Evolutionary conservation across 1,140 invertebrate genomes (phyloP).

Genomic region (Chrysopa pallens): DNA sequence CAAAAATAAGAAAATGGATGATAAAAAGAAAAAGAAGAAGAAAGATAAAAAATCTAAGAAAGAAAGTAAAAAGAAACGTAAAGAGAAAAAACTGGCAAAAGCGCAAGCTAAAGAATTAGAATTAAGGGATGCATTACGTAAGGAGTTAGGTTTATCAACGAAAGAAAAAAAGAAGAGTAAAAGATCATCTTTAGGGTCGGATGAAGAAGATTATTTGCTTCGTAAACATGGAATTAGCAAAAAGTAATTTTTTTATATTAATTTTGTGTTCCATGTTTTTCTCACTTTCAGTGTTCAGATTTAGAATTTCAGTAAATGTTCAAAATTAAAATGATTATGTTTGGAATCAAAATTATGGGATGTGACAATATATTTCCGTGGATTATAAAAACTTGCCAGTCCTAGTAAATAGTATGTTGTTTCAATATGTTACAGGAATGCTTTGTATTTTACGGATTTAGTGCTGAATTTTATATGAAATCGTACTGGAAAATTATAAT

Average conservation of each 20-base stretch:
- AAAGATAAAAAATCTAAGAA: constrained; percentile 43
- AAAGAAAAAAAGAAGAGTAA: constrained; percentile 27
- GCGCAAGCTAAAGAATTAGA: constrained; percentile 34
- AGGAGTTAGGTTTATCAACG: constrained; percentile 20
- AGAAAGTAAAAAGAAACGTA: constrained; percentile 42
- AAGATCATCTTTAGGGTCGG: constrained; percentile 26
- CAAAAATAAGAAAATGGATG: constrained; percentile 52
- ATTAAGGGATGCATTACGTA: constrained; percentile 44
- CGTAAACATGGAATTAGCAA: constrained; percentile 33
- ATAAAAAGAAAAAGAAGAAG: constrained; percentile 52
- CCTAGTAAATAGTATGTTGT: no score
- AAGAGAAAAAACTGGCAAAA: constrained; percentile 40
- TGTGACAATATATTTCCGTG: no score
- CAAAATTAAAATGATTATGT: no score
- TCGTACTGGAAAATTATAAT: no score
- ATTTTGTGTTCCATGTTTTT: no score
- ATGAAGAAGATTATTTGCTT: constrained; percentile 32
- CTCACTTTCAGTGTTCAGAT: no score
- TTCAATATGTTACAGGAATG: no score
- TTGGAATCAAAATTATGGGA: no score
- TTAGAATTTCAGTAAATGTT: no score
- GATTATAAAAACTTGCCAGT: no score
- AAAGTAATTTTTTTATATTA: constrained; percentile 18
- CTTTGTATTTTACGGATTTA: no score
- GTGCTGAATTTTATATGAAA: no score